A percentile compares a stretch with the other conserved stretches of the same genome.
Conservation (phyloP, 2,888 invertebrate species). For the Caenorhabditis panamensis region DNA sequence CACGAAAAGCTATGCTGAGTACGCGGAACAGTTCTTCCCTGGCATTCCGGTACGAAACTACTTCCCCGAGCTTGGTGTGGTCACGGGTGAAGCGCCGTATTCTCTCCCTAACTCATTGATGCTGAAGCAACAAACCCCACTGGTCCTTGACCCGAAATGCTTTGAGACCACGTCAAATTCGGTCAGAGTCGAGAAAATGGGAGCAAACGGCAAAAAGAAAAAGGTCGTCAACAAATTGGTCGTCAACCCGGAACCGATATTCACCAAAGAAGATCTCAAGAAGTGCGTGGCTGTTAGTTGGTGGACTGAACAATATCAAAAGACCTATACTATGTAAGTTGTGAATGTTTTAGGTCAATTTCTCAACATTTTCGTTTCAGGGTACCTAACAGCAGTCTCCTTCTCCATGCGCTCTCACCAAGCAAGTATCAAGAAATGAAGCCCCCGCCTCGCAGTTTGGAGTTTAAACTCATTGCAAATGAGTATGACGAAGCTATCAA, state of each 20-base stretch:
- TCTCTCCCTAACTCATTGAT: not conserved
- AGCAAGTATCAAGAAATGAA: too few species aligned
- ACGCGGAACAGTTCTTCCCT: not conserved
- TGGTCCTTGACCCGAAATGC: not conserved
- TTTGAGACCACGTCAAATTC: not conserved
- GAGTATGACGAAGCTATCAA: too few species aligned
- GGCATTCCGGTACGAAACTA: not conserved
- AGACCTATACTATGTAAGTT: not conserved
- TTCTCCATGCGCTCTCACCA: not conserved
- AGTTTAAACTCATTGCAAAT: too few species aligned
- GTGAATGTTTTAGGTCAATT: not conserved
- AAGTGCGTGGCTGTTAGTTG: not conserved
- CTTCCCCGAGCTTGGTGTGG: constrained; percentile 1
- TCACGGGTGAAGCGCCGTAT: not conserved
- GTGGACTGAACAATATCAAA: not conserved
- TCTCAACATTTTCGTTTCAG: not conserved
- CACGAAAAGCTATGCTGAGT: not conserved
- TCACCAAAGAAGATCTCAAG: not conserved
- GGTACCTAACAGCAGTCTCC: not conserved
- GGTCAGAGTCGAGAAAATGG: not conserved
- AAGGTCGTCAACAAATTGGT: not conserved
- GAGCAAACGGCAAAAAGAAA: not conserved
- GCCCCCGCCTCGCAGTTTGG: too few species aligned
- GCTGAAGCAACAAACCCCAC: not conserved
- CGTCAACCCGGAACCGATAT: not conserved